Percentiles rank a stretch among this genome's conserved stretches.
These are phyloP conservation scores for Andricus grossulariae DNA, from an alignment of 1,140 invertebrate species.

Conservation along the genomic window DNA sequence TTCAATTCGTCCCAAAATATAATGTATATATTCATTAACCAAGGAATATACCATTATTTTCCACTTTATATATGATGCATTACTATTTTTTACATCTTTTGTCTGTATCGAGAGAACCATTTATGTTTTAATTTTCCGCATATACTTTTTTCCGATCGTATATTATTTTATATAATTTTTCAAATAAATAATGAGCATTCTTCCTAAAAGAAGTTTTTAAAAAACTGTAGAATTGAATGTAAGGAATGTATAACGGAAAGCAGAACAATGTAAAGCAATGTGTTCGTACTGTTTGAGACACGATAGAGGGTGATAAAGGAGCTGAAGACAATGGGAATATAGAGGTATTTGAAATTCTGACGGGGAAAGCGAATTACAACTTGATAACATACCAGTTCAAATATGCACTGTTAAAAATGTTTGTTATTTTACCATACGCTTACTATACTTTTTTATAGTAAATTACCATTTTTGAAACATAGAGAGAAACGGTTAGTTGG, in stretches of 20 bases:
- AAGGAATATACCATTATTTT: no score
- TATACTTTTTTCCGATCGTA: no score
- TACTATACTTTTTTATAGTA: no score
- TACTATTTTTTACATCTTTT: no score
- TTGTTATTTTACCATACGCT: no score
- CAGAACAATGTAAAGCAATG: constrained; percentile 4
- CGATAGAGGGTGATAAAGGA: neutral
- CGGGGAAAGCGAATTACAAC: neutral
- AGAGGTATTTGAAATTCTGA: neutral
- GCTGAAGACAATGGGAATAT: constrained; percentile 4
- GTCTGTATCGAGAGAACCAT: no score
- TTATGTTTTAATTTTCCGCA: no score
- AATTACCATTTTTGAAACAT: neutral
- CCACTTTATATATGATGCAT: no score
- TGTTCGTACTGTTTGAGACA: neutral
- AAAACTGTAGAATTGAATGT: constrained; percentile 13
- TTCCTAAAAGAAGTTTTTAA: neutral
- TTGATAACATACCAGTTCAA: neutral
- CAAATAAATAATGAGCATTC: no score
- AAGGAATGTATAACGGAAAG: neutral
- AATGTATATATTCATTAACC: no score
- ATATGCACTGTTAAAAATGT: neutral
- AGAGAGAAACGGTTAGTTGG: neutral
- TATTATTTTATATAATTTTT: no score
- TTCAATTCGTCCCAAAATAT: no score